Percentiles rank a stretch among this genome's conserved stretches.
These are phyloP conservation scores for Idaea aversata DNA, from an alignment of 2,888 invertebrate genomes.

Conservation along the genomic window DNA sequence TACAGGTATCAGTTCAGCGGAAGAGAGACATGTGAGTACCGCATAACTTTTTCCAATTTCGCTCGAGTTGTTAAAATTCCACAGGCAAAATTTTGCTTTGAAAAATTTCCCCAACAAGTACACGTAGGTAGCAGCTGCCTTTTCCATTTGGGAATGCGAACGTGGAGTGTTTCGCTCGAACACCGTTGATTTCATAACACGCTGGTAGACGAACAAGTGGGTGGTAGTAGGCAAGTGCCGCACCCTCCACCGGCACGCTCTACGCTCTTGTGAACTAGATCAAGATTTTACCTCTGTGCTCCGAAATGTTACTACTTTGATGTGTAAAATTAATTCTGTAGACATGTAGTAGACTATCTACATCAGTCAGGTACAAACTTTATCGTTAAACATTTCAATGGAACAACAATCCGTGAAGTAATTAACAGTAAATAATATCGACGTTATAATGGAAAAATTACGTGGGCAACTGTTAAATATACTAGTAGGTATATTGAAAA, in stretches of 20 bases:
- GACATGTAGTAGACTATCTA: not conserved
- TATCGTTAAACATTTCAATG: not conserved
- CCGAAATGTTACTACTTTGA: not conserved
- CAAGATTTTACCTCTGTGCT: not conserved
- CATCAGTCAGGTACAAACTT: not conserved
- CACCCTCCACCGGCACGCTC: conserved; percentile 46
- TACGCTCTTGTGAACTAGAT: not conserved
- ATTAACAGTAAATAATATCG: no score
- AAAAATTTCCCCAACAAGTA: conserved; percentile 61
- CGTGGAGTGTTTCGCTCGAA: conserved; percentile 74
- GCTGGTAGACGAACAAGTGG: conserved; percentile 70
- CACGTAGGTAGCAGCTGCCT: conserved; percentile 52
- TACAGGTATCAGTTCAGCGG: conserved; percentile 78
- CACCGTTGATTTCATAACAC: conserved; percentile 80
- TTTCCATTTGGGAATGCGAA: conserved; percentile 74
- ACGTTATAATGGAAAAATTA: not conserved
- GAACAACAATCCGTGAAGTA: not conserved
- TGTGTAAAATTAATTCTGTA: not conserved
- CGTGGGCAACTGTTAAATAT: not conserved
- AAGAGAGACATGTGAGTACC: conserved; percentile 77
- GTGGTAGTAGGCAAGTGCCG: conserved; percentile 72
- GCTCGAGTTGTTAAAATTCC: conserved; percentile 60
- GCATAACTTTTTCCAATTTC: conserved; percentile 61
- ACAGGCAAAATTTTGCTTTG: conserved; percentile 63
- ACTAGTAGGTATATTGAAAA: not conserved